Evolutionary conservation across 2,797 vertebrate genomes (phyloP).

Genomic region (Argyrosomus regius): DNA sequence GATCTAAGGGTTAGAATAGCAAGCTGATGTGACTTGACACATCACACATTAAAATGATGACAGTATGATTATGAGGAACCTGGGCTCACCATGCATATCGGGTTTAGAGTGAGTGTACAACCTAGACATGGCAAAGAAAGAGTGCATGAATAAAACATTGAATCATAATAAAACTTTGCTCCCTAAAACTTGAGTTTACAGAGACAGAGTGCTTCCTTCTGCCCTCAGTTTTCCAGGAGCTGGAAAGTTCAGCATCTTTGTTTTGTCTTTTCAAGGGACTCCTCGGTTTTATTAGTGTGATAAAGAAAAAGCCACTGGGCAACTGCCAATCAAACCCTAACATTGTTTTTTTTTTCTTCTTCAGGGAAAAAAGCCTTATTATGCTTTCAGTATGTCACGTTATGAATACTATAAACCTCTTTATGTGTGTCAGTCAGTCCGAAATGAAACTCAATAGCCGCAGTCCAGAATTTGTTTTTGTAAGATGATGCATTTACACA

Average conservation of each 20-base stretch:
- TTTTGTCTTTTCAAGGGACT: background rate
- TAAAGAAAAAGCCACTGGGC: background rate
- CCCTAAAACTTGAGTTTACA: slow-evolving; percentile 11
- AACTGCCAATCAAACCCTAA: background rate
- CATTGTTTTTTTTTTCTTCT: background rate
- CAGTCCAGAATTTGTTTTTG: background rate
- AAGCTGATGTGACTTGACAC: slow-evolving; percentile 26
- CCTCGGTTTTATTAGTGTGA: background rate
- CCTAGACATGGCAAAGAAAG: slow-evolving; percentile 7
- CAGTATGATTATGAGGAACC: slow-evolving; percentile 23
- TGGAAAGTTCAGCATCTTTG: background rate
- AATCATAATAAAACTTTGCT: slow-evolving; percentile 25
- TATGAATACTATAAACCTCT: background rate
- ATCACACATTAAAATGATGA: slow-evolving; percentile 19
- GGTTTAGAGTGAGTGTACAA: background rate
- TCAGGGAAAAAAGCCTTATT: background rate
- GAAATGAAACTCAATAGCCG: background rate
- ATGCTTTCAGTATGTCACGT: background rate
- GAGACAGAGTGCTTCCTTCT: background rate
- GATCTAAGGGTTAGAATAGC: background rate
- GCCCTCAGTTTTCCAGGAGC: background rate
- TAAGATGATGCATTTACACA: background rate
- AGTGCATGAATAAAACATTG: slow-evolving; percentile 62
- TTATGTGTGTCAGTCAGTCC: background rate
- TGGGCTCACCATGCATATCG: slow-evolving; percentile 6